Evolutionary conservation across 2,113 vertebrate genomes (phyloP), one percentile per base, ranked within the genome.

Genomic region (Limnothrissa miodon): DNA sequence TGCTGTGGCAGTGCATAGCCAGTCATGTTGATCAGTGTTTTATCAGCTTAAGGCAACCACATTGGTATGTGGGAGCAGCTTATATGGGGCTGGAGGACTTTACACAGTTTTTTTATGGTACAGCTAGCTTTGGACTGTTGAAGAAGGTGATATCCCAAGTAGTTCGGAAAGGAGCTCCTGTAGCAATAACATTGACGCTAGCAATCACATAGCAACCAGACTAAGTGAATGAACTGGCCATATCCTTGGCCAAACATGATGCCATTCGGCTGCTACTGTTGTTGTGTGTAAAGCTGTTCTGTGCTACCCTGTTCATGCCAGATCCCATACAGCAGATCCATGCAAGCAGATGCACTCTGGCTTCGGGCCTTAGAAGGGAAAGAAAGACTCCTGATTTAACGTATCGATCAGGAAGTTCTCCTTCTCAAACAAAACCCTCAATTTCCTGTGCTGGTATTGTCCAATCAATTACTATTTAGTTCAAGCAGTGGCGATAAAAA

Each of bases 401-500:
- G 13, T 36, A 74, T 74, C 15, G 66, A 74, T 74, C 36, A 2
- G 25, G 25, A 74, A 74, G 66, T 74, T 74, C 66, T 74, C 33
- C 4, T 33, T 74, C 2, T 42, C 42, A 42, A 42, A 42, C 42
- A 42, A 42, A 4, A 42, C 42, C 66, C 36, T 74, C 66, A 29
- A 74, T 74, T 74, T 74, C 66, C 66, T 74, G 2, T 74, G 66
- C 15, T 29, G 29, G 66, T 74, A 74, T 74, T 33, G 29, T 36
- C 66, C 29, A 74, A 74, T 74, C 66, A 74, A 74, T 74, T 74
- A 74, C 66, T 74, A 74, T 74, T 74, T 74, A 74, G 25, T 33
- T 74, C 66, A 74, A 33, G 66, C 66, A 39, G 66, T 13, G 29
- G 66, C 15, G 33, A 74, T 74, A 74, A 74, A 36, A n/a, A 74